Evolutionary conservation across 2,113 vertebrate genomes (phyloP).

Genomic region (Semnornis frantzii): DNA sequence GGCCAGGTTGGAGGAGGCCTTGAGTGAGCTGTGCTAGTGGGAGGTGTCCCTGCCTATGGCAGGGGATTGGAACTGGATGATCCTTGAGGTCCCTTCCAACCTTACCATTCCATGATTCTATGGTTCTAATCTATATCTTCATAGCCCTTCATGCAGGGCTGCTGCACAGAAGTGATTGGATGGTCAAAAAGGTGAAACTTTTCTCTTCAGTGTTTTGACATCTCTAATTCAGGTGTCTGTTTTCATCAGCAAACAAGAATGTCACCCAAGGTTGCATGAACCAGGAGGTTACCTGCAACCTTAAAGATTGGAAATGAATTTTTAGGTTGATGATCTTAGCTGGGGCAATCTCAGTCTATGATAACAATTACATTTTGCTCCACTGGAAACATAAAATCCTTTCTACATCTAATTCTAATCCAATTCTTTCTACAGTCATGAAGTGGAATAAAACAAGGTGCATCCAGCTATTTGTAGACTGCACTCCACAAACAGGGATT

Average conservation of each 20-base stretch:
- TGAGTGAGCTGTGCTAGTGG: no score
- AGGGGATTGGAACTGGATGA: no score
- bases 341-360: background rate
- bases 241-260: background rate
- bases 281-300: background rate
- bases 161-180: no score
- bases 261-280: background rate
- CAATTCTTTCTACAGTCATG: rapidly evolving
- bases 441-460: background rate
- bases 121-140: no score
- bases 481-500: background rate
- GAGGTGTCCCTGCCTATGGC: no score
- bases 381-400: background rate
- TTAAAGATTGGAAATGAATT: background rate
- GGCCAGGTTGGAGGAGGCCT: no score
- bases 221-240: background rate
- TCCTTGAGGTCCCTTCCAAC: no score
- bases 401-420: background rate
- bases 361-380: background rate
- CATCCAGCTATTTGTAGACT: background rate
- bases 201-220: background rate
- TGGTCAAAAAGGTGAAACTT: background rate
- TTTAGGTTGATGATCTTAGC: background rate
- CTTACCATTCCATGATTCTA: no score
- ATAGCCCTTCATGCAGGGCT: no score